Evolutionary conservation across 2,888 invertebrate species (phyloP), one percentile per base, ranked within the genome.

Genomic region (Pachymerium ferrugineum): DNA sequence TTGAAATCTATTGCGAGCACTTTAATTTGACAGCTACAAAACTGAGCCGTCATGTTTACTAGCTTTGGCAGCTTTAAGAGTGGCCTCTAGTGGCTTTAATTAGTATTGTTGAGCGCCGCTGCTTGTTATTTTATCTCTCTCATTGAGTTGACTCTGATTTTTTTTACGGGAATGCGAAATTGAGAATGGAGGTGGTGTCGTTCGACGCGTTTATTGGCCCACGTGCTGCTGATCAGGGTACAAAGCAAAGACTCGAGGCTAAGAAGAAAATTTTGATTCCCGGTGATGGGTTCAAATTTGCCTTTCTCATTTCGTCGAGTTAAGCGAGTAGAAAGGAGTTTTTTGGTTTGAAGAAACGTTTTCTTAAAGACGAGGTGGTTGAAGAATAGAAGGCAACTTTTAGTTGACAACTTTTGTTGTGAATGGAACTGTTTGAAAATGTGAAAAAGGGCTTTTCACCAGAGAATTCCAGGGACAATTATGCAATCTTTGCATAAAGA

Each of bases 131-230:
- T 62, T 62, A 62, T 62, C 22, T 62, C 28, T 62, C 28, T 28
- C 22, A 62, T 62, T 62, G 62, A 62, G 62, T 62, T 25, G 62
- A 54, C n/a, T n/a, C n/a, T n/a, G n/a, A n/a, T n/a, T n/a, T n/a
- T n/a, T n/a, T n/a, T n/a, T n/a, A n/a, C n/a, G n/a, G n/a, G 62
- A 62, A 62, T 28, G 28, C 28, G 25, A 25, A 62, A 28, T 28
- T n/a, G 62, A 19, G 62, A 62, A 62, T 62, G 62, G 62, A 62
- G 62, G 28, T 62, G n/a, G 62, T n/a, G 62, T 62, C 62, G 62
- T 62, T 62, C 25, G 25, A 62, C n/a, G n/a, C n/a, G 25, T 62
- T 62, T 62, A 62, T 62, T 62, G 62, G 62, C 25, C 62, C 62
- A 62, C 62, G 62, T 62, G 62, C 62, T 25, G 62, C 62, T 62